A percentile compares a stretch with the other conserved stretches of the same genome.
phyloP scores from a whole-genome alignment of 2,888 invertebrate species.

The Sicus ferrugineus region DNA sequence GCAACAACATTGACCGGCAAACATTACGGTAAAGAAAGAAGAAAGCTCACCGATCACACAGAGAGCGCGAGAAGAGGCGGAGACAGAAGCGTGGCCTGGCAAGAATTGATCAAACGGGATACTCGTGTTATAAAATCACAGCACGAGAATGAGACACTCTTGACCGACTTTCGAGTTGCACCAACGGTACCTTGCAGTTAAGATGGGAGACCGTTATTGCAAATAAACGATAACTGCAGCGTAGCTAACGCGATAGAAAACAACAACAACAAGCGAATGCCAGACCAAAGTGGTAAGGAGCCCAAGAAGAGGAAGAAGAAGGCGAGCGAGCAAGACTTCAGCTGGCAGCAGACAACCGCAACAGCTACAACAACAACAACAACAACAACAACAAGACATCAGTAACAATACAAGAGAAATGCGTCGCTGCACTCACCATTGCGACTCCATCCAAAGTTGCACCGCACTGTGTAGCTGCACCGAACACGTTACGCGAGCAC shows the following conservation, averaged over 20 bases:
- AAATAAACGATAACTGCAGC: neutral
- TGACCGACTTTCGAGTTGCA: slow-evolving; percentile 60
- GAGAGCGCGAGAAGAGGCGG: neutral
- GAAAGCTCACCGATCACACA: too few relatives aligned
- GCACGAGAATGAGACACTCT: slow-evolving; percentile 61
- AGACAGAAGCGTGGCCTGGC: neutral
- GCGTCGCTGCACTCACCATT: slow-evolving; percentile 5
- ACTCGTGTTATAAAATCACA: slow-evolving; percentile 61
- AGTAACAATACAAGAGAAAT: neutral
- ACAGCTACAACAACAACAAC: slow-evolving; percentile 5
- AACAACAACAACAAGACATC: neutral
- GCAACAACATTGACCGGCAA: too few relatives aligned
- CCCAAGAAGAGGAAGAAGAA: slow-evolving; percentile 1
- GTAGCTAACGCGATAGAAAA: neutral
- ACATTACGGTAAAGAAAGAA: too few relatives aligned
- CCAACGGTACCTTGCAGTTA: slow-evolving; percentile 49
- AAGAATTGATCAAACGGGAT: slow-evolving; percentile 50
- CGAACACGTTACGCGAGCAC: slow-evolving; percentile 1
- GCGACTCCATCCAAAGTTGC: neutral
- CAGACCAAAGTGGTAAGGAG: neutral
- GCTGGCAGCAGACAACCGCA: slow-evolving; percentile 15
- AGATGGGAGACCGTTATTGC: slow-evolving; percentile 29
- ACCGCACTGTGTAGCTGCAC: neutral
- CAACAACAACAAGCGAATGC: neutral
- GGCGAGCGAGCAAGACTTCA: slow-evolving; percentile 8